phyloP scores from a whole-genome alignment of 2,113 vertebrate genomes.

The Eretmochelys imbricata region DNA sequence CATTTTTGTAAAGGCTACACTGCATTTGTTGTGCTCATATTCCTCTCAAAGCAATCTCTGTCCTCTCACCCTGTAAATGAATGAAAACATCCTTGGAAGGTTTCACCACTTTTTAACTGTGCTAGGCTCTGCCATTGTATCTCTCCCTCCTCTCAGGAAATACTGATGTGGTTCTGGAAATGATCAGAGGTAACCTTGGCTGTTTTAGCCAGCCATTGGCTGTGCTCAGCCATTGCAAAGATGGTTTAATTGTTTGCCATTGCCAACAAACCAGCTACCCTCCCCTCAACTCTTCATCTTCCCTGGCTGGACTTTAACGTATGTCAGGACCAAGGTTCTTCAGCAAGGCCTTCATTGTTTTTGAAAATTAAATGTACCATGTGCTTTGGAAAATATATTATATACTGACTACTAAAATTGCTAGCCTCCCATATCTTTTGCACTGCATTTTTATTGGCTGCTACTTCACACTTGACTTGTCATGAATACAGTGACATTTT shows the following conservation, averaged over 20 bases:
- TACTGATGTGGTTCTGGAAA: neutral
- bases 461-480: neutral
- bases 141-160: neutral
- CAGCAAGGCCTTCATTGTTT: neutral
- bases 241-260: neutral
- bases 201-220: neutral
- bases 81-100: neutral
- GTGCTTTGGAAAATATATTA: neutral
- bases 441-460: neutral
- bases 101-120: fast-evolving
- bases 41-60: neutral
- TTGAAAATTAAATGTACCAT: neutral
- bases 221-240: neutral
- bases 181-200: neutral
- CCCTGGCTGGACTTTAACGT: neutral
- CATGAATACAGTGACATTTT: neutral
- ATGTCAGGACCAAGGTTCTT: neutral
- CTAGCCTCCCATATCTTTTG: neutral
- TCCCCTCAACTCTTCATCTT: neutral
- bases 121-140: neutral
- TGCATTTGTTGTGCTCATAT: neutral
- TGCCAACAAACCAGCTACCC: neutral
- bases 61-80: neutral
- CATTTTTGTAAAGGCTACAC: neutral
- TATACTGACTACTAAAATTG: neutral